A percentile compares a stretch with the other conserved stretches of the same genome.
These are phyloP conservation scores for Lerista edwardsae DNA, from an alignment of 2,797 vertebrate species.

Conservation along the genomic window DNA sequence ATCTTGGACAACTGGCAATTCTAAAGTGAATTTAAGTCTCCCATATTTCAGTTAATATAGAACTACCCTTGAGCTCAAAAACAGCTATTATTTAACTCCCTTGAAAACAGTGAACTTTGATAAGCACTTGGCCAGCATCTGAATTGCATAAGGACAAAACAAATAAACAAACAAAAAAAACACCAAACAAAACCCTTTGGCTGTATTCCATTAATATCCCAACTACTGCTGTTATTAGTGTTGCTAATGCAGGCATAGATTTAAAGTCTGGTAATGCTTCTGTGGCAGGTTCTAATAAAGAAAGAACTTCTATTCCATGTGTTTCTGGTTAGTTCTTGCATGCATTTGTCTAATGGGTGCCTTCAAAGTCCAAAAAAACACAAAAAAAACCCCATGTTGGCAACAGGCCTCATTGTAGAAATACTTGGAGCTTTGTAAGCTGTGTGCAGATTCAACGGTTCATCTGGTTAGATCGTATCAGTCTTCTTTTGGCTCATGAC, in stretches of 20 bases:
- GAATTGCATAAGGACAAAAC: background rate
- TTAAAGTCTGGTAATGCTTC: constrained; percentile 20
- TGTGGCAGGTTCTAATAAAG: constrained; percentile 31
- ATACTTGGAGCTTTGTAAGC: background rate
- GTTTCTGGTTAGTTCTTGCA: constrained; percentile 32
- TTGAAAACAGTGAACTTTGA: constrained; percentile 13
- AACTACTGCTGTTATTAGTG: constrained; percentile 22
- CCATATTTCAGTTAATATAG: background rate
- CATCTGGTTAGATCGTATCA: constrained; percentile 4
- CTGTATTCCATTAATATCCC: constrained; percentile 17
- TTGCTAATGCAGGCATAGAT: constrained; percentile 18
- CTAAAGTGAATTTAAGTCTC: background rate
- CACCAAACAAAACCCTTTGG: background rate
- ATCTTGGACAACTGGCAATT: background rate
- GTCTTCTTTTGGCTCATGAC: constrained; percentile 2
- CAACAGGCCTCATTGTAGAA: background rate
- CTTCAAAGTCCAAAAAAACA: constrained; percentile 17
- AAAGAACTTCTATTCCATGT: constrained; percentile 1
- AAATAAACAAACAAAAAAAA: too few relatives aligned
- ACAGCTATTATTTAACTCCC: constrained; percentile 9
- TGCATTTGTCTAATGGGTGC: constrained; percentile 10
- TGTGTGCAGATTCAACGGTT: constrained; percentile 4
- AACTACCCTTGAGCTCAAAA: background rate
- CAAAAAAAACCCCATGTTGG: constrained; percentile 2
- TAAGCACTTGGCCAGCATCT: constrained; percentile 18